phyloP scores from a whole-genome alignment of 2,797 vertebrate species.

The Mergus octosetaceus region DNA sequence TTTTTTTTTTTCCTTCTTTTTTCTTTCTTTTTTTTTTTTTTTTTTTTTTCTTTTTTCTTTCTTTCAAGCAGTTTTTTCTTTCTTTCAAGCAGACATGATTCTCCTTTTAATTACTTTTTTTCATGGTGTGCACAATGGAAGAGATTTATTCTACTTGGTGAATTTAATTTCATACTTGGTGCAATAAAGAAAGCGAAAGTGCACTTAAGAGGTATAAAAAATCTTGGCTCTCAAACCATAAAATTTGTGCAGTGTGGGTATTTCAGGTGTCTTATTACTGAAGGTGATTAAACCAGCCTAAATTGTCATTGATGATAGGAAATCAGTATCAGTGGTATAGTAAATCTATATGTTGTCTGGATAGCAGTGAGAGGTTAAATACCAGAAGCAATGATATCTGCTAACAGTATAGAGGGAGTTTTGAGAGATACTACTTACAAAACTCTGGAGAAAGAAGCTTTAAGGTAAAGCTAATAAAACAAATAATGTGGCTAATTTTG shows the following conservation, averaged over 20 bases:
- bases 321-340: not conserved
- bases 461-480: not conserved
- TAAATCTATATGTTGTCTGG: not conserved
- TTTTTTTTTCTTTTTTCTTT: too few relatives aligned
- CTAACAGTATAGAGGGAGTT: not conserved
- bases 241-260: not conserved
- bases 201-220: constrained; percentile 48
- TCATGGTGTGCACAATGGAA: not conserved
- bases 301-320: not conserved
- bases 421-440: not conserved
- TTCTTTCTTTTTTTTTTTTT: too few relatives aligned
- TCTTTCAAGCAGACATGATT: not conserved
- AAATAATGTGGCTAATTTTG: not conserved
- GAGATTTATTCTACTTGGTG: constrained; percentile 42
- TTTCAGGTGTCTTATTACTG: constrained; percentile 35
- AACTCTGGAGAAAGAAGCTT: constrained; percentile 1
- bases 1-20: not conserved
- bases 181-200: constrained; percentile 35
- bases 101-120: constrained; percentile 24
- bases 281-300: not conserved
- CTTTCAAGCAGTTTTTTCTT: not conserved
- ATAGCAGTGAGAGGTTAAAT: not conserved
- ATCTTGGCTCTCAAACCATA: constrained; percentile 12
- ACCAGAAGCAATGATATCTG: not conserved
- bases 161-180: constrained; percentile 1